A percentile compares a stretch with the other conserved stretches of the same genome.
Conservation (phyloP, 2,797 vertebrate species). For the Pantherophis vulpinus region DNA sequence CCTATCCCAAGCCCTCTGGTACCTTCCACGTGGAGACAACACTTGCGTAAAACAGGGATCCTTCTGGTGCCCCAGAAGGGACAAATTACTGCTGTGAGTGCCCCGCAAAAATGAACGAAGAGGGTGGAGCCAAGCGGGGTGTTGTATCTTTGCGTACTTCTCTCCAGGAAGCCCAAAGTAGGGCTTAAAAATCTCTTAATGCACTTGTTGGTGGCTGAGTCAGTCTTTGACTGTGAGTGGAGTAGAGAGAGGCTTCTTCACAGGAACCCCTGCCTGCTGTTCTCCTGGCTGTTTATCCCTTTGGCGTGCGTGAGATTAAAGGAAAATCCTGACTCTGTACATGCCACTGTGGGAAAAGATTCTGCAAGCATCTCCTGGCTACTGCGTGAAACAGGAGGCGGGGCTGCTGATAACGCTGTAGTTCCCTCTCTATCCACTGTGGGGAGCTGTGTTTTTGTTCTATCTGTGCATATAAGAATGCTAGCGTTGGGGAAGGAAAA, state of each 20-base stretch:
- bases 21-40: constrained; percentile 49
- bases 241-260: not conserved
- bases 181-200: not conserved
- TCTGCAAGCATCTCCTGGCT: not conserved
- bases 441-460: not conserved
- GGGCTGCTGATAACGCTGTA: not conserved
- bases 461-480: not conserved
- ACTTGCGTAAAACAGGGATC: constrained; percentile 52
- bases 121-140: not conserved
- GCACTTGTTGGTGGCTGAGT: not conserved
- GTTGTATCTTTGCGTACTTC: not conserved
- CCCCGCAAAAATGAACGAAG: not conserved
- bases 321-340: not conserved
- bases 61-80: constrained; percentile 48
- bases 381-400: not conserved
- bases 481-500: not conserved
- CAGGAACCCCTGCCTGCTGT: not conserved
- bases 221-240: not conserved
- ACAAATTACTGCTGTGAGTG: constrained; percentile 44
- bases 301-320: not conserved
- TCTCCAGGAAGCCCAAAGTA: not conserved
- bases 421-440: not conserved
- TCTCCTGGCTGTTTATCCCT: not conserved
- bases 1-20: constrained; percentile 36
- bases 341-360: not conserved